These are phyloP conservation scores for Nephrotoma appendiculata DNA, from an alignment of 2,888 invertebrate genomes.

Conservation along the genomic window DNA sequence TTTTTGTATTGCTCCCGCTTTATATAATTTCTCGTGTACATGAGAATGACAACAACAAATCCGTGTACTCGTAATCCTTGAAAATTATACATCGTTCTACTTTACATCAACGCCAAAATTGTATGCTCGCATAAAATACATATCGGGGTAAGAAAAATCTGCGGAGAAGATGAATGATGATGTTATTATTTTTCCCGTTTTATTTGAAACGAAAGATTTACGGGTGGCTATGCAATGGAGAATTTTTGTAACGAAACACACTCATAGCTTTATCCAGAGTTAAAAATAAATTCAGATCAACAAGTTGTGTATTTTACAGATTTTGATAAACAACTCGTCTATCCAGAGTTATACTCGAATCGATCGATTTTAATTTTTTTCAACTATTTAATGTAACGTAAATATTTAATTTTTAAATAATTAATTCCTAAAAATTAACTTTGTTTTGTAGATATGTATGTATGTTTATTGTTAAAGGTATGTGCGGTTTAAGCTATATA, in stretches of 20 bases:
- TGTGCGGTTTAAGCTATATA: not conserved
- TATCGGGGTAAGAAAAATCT: not conserved
- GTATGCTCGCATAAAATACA: not conserved
- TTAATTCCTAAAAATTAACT: not conserved
- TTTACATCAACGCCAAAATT: not conserved
- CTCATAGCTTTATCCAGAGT: not conserved
- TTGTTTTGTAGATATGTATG: not conserved
- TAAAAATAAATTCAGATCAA: not conserved
- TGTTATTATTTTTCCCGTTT: not conserved
- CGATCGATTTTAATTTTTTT: not conserved
- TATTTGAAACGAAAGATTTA: not conserved
- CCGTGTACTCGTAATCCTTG: not conserved
- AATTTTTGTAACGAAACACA: not conserved
- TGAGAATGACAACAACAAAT: not conserved
- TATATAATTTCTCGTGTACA: not conserved
- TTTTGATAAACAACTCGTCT: not conserved
- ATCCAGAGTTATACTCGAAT: not conserved
- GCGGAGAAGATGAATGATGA: not conserved
- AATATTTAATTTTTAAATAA: not conserved
- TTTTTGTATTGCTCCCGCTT: not conserved
- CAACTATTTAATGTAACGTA: not conserved
- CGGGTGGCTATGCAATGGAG: not conserved
- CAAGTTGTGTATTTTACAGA: not conserved
- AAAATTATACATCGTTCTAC: not conserved
- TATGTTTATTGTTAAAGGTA: not conserved